Evolutionary conservation across 2,888 invertebrate species (phyloP).

Genomic region (Cotesia congregata): DNA sequence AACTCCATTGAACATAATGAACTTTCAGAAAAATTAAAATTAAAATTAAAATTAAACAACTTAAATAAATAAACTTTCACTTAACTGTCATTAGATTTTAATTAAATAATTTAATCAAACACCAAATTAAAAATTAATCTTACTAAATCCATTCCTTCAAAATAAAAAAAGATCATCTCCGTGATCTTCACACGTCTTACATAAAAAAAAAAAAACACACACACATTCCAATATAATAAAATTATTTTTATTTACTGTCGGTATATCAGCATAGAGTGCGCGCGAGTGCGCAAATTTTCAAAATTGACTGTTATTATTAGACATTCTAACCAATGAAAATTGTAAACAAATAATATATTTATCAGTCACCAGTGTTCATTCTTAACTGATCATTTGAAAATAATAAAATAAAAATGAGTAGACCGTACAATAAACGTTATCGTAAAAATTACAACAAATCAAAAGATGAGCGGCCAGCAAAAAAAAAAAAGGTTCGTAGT

Average conservation of each 20-base stretch:
- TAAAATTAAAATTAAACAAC: background rate
- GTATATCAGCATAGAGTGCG: background rate
- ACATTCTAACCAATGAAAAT: background rate
- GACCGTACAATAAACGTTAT: background rate
- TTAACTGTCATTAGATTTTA: background rate
- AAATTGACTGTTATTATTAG: background rate
- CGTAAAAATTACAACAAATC: background rate
- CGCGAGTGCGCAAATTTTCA: background rate
- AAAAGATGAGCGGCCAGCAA: background rate
- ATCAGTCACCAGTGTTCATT: background rate
- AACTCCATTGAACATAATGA: constrained; percentile 30
- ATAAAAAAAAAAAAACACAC: too few species aligned
- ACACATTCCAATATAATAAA: too few species aligned
- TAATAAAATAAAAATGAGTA: background rate
- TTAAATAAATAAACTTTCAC: background rate
- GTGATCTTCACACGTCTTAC: background rate
- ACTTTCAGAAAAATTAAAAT: constrained; percentile 5
- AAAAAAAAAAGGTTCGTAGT: background rate
- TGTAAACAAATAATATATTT: background rate
- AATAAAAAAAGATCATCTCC: background rate
- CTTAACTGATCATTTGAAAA: background rate
- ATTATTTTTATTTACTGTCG: background rate
- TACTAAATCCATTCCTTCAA: background rate
- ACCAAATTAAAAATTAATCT: background rate
- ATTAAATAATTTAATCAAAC: background rate